These are phyloP conservation scores for Bubo blakistoni DNA, from an alignment of 2,113 vertebrate species.

Conservation along the genomic window DNA sequence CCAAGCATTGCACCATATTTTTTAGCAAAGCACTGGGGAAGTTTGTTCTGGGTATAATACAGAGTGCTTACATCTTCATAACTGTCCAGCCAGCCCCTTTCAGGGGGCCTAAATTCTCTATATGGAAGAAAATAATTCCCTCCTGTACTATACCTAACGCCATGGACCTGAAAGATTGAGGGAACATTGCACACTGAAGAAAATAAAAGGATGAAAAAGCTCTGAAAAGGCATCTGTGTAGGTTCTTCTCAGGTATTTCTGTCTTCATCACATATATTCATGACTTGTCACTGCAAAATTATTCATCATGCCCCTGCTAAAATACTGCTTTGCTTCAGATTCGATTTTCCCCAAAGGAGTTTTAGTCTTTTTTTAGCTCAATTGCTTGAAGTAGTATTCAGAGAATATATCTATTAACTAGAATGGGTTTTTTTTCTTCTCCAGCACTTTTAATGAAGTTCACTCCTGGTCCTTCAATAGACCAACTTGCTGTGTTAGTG, in stretches of 20 bases:
- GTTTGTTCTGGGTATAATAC: not conserved
- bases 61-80: conserved; percentile 27
- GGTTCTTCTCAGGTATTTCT: not conserved
- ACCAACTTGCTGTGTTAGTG: fast-evolving
- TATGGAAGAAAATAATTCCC: not conserved
- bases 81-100: not conserved
- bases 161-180: not conserved
- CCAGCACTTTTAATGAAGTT: not conserved
- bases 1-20: not conserved
- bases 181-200: not conserved
- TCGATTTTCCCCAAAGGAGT: not conserved
- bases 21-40: not conserved
- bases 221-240: not conserved
- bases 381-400: not conserved
- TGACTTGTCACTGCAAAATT: not conserved
- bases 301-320: not conserved
- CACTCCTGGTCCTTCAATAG: not conserved
- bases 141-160: not conserved
- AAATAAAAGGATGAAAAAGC: not conserved
- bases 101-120: not conserved
- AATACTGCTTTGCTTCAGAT: not conserved
- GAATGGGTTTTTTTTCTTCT: not conserved
- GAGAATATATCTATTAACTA: not conserved
- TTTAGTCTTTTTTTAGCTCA: not conserved
- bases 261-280: not conserved